These are phyloP conservation scores for Gibbula magus DNA, from an alignment of 2,888 invertebrate species.

Conservation along the genomic window DNA sequence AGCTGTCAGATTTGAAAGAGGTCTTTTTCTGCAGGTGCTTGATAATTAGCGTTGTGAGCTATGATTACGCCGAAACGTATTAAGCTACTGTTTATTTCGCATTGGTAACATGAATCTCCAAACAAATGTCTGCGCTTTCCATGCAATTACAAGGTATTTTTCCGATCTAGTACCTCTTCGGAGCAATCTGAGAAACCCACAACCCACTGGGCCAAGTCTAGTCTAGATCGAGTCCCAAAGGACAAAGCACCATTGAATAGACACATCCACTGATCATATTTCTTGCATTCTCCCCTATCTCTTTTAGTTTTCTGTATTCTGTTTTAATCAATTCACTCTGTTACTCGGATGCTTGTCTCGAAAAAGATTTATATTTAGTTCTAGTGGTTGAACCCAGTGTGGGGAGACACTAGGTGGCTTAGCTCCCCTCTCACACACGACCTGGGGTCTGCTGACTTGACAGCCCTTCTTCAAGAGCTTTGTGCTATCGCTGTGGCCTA, in stretches of 20 bases:
- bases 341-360: not conserved
- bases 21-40: slow-evolving; percentile 10
- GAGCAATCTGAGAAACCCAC: slow-evolving; percentile 13
- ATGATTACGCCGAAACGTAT: slow-evolving; percentile 3
- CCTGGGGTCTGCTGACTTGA: not conserved
- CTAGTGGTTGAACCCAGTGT: slow-evolving; percentile 2
- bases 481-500: not conserved
- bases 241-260: slow-evolving; percentile 7
- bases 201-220: not conserved
- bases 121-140: not conserved
- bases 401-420: not conserved
- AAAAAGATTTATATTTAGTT: slow-evolving; percentile 17
- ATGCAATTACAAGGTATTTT: slow-evolving; percentile 8
- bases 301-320: not conserved
- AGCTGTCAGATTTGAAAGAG: slow-evolving; percentile 9
- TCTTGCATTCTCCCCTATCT: slow-evolving; percentile 12
- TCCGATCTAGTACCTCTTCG: not conserved
- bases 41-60: not conserved
- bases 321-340: slow-evolving; percentile 20
- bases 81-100: slow-evolving; percentile 3
- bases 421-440: not conserved
- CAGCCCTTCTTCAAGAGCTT: not conserved
- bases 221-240: not conserved
- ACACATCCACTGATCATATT: not conserved
- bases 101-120: slow-evolving; percentile 7